Base-by-base conservation (phyloP, 2,113 vertebrate genomes). In the Electrona antarctica region DNA sequence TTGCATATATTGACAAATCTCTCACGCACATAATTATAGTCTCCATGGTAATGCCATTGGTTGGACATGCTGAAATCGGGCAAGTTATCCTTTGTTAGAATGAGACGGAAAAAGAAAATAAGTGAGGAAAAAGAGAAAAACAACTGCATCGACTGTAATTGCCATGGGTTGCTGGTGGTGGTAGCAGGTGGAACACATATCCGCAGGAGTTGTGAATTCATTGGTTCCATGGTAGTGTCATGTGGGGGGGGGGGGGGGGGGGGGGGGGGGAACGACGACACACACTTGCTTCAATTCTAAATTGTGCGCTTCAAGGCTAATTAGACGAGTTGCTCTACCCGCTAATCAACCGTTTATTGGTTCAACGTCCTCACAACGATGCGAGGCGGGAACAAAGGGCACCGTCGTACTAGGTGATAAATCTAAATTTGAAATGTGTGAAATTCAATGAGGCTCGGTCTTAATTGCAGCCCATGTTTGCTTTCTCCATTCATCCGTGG, bases 11-110 rank as follows among this genome's bases (percentile, higher is more conserved):
- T 59, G 74, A 69, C 80, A 88, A 82, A 86, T 77, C 77, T 92
- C 87, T 86, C 79, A 90, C 57, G 61, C 83, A 77, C 72, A 83
- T 90, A 89, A 91, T 93, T 90, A 88, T 78, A 79, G 91, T 93
- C 89, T 92, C 89, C 91, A 93, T 92, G 89, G 87, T 72, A n/a
- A 93, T 92, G 75, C 67, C 65, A 79, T 82, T 76, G 76, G 64
- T 77, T 77, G 72, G 81, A 83, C 79, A 83, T 89, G 91, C 88
- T 75, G 56, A 84, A 82, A 80, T 76, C 60, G 45, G 74, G 71
- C 76, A 77, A 81, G 33, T 88, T 85, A 85, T 81, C 60, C 75
- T 63, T 61, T 49, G 54, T 73, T 9, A 52, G 3, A 21, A 8
- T 11, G 9, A 52, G 13, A 13, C 13, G 13, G 13, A 52, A 7